Percentiles rank a stretch among this genome's conserved stretches.
phyloP scores from a whole-genome alignment of 2,797 vertebrate species.

The Malurus leucopterus region DNA sequence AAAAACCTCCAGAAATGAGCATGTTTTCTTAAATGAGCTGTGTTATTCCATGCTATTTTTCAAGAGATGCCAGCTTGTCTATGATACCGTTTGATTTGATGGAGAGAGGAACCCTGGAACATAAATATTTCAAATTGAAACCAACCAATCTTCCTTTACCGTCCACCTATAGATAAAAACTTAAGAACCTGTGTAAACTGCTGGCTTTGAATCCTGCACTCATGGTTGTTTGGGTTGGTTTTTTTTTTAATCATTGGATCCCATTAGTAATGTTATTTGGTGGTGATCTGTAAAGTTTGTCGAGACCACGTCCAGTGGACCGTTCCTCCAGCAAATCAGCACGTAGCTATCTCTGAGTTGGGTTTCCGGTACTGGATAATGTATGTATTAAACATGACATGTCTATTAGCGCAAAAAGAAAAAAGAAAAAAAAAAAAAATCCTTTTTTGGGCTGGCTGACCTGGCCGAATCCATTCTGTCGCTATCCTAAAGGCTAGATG shows the following conservation, averaged over 20 bases:
- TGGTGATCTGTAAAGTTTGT: slow-evolving; percentile 70
- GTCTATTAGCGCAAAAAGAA: slow-evolving; percentile 71
- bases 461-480: slow-evolving; percentile 63
- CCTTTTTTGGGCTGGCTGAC: slow-evolving; percentile 68
- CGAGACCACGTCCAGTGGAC: slow-evolving; percentile 63
- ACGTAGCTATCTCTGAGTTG: slow-evolving; percentile 70
- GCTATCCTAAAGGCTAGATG: slow-evolving; percentile 74
- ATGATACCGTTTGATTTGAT: slow-evolving; percentile 60
- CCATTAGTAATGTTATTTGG: slow-evolving; percentile 68
- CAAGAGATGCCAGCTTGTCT: slow-evolving; percentile 61
- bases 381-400: slow-evolving; percentile 76
- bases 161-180: slow-evolving; percentile 41
- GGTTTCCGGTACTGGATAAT: slow-evolving; percentile 72
- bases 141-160: not conserved
- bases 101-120: slow-evolving; percentile 61
- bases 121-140: slow-evolving; percentile 48
- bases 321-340: slow-evolving; percentile 70
- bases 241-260: slow-evolving; percentile 49
- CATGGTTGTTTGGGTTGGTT: slow-evolving; percentile 57
- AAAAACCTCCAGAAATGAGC: slow-evolving; percentile 33
- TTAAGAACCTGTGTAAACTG: slow-evolving; percentile 55
- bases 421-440: slow-evolving; percentile 15
- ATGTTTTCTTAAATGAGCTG: slow-evolving; percentile 53
- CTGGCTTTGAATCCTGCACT: slow-evolving; percentile 69
- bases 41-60: slow-evolving; percentile 43